Conservation (phyloP, 2,888 invertebrate genomes). For the Rapana venosa region DNA sequence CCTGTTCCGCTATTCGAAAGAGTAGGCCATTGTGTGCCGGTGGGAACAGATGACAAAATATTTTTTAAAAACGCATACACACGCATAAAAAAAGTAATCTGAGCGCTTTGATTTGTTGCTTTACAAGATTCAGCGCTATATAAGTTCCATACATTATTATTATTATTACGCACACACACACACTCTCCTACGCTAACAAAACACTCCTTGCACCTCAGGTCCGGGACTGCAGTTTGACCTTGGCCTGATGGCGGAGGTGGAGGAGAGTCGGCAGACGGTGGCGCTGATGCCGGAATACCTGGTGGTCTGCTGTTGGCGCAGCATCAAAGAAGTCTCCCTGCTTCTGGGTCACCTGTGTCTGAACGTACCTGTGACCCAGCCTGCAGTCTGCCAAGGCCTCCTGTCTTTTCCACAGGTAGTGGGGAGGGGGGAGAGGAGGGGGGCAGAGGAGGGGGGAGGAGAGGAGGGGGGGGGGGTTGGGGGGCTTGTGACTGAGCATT, state of each 20-base stretch:
- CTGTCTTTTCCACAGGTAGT: constrained; percentile 58
- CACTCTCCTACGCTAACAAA: background rate
- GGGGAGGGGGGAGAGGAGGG: background rate
- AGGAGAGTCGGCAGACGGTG: constrained; percentile 56
- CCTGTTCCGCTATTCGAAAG: too few species aligned
- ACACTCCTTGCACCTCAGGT: constrained; percentile 37
- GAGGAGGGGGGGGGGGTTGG: too few species aligned
- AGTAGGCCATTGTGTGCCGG: too few species aligned
- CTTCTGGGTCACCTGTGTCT: constrained; percentile 77
- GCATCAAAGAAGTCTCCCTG: constrained; percentile 89
- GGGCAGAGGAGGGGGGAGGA: too few species aligned
- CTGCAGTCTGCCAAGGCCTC: constrained; percentile 43
- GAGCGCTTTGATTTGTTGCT: too few species aligned
- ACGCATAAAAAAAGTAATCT: too few species aligned
- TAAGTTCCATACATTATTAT: too few species aligned
- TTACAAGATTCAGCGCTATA: too few species aligned
- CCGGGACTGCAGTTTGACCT: constrained; percentile 46
- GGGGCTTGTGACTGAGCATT: too few species aligned
- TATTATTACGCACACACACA: background rate
- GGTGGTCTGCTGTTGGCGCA: constrained; percentile 95
- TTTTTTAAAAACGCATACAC: too few species aligned
- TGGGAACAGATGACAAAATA: too few species aligned
- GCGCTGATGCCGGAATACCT: constrained; percentile 80
- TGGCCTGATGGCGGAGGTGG: constrained; percentile 38
- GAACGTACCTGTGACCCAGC: constrained; percentile 54